Base-by-base conservation (phyloP, 2,797 vertebrate species). In the Pantherophis alleghaniensis region DNA sequence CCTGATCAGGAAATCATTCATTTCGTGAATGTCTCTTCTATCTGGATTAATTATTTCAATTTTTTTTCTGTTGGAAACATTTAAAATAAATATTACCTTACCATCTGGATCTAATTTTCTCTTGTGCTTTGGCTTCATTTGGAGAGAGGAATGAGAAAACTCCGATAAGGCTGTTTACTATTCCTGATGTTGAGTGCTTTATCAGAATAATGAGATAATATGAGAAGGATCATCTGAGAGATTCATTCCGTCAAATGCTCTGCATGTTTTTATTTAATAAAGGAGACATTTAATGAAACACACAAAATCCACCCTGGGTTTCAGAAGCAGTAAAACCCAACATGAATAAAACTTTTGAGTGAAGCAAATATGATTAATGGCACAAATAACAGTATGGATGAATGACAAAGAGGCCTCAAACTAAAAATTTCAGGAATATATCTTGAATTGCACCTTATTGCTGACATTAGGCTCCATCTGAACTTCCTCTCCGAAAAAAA, bases 381-480 rank as follows among this genome's bases (percentile, higher is more conserved):
- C 20, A 87, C 47, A 91, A 87, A 63, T 47, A 60, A 87, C 28
- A 59, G 5, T 88, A 93, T 61, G 28, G 94, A 95, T 56, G 94
- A 94, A 93, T 95, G 22, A 1, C 55, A 95, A 10, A 26, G 89
- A 1, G 90, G 88, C 22, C 96, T 97, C 92, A 96, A 88, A 95
- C 94, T 96, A 69, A 20, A 47, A 92, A 53, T 91, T 96, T 93
- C 96, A 96, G 95, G 90, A 93, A 91, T 94, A 66, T 79, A 92
- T 90, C 90, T 95, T 92, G 92, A 60, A 95, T 94, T 87, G 90
- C 92, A 95, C 94, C 96, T 93, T 95, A 96, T 94, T 95, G 95
- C 53, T 91, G 91, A 55, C 94, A 95, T 96, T 94, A 96, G 55
- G 95, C 95, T 96, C 87, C 94, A 74, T 61, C 95, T 94, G 91